Percentiles rank a stretch among this genome's conserved stretches.
These are phyloP conservation scores for Caenorhabditis plicata DNA, from an alignment of 2,888 invertebrate genomes.

Conservation along the genomic window DNA sequence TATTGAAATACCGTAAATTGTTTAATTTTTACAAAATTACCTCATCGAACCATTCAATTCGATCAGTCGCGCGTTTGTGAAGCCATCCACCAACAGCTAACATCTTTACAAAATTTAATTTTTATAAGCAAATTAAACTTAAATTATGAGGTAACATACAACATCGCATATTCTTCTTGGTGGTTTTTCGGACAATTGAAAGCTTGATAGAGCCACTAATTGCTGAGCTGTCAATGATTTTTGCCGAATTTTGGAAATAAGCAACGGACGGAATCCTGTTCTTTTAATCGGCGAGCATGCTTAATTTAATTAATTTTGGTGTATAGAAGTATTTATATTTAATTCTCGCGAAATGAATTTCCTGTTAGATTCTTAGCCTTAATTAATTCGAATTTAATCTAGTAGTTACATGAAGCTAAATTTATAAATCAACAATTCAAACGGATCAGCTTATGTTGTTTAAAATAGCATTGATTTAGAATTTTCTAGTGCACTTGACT, in stretches of 20 bases:
- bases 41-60: conserved; percentile 26
- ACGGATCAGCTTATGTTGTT: not conserved
- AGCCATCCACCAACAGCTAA: conserved; percentile 25
- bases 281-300: not conserved
- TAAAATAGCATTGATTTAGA: not conserved
- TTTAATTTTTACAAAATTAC: no score
- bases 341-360: no score
- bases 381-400: no score
- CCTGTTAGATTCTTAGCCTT: no score
- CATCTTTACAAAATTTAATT: not conserved
- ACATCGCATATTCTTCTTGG: conserved; percentile 16
- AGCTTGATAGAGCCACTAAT: conserved; percentile 4
- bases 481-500: not conserved
- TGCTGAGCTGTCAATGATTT: conserved; percentile 1
- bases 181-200: conserved; percentile 7
- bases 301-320: no score
- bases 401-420: no score
- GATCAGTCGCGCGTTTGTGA: conserved; percentile 13
- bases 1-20: no score
- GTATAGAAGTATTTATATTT: no score
- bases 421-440: not conserved
- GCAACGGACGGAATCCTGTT: conserved; percentile 9
- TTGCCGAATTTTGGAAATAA: conserved; percentile 8
- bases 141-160: not conserved
- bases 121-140: not conserved